Conservation (phyloP, 2,797 vertebrate species). For the Characodon lateralis region DNA sequence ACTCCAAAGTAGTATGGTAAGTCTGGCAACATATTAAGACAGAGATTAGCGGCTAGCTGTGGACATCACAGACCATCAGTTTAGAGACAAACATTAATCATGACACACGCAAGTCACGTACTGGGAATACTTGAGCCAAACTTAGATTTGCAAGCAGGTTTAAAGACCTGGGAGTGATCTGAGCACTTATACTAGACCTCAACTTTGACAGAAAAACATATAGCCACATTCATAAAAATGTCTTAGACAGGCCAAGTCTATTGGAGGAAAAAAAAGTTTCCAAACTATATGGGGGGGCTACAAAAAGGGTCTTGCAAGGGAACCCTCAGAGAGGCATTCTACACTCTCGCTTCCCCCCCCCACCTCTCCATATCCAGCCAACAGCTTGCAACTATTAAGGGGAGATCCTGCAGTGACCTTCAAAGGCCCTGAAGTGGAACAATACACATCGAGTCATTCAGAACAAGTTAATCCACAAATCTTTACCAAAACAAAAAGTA, state of each 20-base stretch:
- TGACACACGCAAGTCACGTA: conserved; percentile 60
- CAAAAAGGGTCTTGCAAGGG: conserved; percentile 58
- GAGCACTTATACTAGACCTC: conserved; percentile 37
- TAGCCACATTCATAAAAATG: conserved; percentile 58
- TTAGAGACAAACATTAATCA: conserved; percentile 60
- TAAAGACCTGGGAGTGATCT: conserved; percentile 34
- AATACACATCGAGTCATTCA: conserved; percentile 81
- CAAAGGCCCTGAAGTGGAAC: conserved; percentile 80
- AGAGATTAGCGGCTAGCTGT: conserved; percentile 44
- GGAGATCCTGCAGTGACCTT: conserved; percentile 81
- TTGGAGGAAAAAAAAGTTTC: conserved; percentile 66
- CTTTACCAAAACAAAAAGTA: conserved; percentile 59
- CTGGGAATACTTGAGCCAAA: conserved; percentile 49
- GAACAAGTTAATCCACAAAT: conserved; percentile 80
- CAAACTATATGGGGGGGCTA: conserved; percentile 49
- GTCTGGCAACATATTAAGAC: conserved; percentile 12
- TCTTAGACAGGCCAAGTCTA: conserved; percentile 66
- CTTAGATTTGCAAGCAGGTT: conserved; percentile 46
- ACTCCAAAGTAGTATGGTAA: conserved; percentile 17
- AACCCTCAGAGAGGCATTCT: conserved; percentile 64
- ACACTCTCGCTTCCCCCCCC: conserved; percentile 56
- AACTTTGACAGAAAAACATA: conserved; percentile 67
- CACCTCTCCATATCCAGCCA: conserved; percentile 68
- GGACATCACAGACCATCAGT: conserved; percentile 55
- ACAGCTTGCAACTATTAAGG: conserved; percentile 85